Conservation (phyloP, 1,140 invertebrate genomes). For the Battus philenor region DNA sequence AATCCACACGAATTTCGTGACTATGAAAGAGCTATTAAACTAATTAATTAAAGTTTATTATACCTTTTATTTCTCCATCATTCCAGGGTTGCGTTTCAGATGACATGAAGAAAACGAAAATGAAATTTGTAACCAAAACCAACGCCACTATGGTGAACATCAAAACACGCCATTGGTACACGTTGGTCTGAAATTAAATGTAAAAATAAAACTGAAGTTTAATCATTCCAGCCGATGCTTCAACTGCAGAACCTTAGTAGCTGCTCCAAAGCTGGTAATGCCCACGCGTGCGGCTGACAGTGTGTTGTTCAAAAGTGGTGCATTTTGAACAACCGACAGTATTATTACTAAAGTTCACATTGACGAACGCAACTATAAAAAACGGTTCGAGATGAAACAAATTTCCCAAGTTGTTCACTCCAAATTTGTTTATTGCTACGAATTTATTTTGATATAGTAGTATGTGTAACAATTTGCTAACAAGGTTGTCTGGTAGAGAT, state of each 20-base stretch:
- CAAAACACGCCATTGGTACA: slow-evolving; percentile 81
- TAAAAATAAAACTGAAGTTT: slow-evolving; percentile 25
- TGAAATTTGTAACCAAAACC: slow-evolving; percentile 78
- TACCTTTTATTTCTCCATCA: slow-evolving; percentile 12
- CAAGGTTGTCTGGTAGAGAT: too few species aligned
- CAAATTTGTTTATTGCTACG: too few species aligned
- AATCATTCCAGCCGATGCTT: too few species aligned
- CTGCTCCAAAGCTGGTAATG: background rate
- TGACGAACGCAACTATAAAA: background rate
- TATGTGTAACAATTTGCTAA: too few species aligned
- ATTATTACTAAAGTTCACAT: background rate
- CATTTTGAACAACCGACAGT: background rate
- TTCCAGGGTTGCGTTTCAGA: slow-evolving; percentile 79
- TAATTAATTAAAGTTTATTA: too few species aligned
- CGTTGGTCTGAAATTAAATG: slow-evolving; percentile 70
- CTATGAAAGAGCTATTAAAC: too few species aligned
- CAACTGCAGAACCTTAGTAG: too few species aligned
- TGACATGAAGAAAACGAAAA: slow-evolving; percentile 81
- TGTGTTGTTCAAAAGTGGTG: background rate
- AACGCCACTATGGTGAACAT: slow-evolving; percentile 82
- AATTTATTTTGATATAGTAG: too few species aligned
- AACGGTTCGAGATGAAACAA: too few species aligned
- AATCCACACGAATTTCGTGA: too few species aligned
- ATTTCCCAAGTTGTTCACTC: too few species aligned
- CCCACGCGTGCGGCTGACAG: background rate